These are phyloP conservation scores for Tapirus indicus DNA, from an alignment of 2,797 vertebrate species.

Conservation along the genomic window DNA sequence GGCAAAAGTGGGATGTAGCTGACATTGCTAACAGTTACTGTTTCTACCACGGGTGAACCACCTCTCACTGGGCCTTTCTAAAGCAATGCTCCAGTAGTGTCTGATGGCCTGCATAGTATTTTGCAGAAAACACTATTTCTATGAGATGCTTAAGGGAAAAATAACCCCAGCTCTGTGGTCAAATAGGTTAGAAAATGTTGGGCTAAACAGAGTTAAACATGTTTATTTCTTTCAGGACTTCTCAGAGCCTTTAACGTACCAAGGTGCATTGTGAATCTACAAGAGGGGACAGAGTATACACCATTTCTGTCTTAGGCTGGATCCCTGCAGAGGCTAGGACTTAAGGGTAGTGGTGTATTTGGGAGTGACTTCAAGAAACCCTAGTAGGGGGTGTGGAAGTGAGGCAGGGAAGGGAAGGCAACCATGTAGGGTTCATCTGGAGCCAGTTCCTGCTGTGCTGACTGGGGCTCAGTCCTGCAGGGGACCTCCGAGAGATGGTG, in stretches of 20 bases:
- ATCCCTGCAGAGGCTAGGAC: not conserved
- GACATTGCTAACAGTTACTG: not conserved
- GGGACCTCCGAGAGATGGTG: not conserved
- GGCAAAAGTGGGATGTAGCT: not conserved
- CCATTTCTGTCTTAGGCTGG: not conserved
- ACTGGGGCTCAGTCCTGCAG: too few relatives aligned
- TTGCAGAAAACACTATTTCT: constrained; percentile 1
- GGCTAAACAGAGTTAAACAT: not conserved
- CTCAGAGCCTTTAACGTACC: not conserved
- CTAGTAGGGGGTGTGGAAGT: not conserved
- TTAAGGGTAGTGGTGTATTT: not conserved
- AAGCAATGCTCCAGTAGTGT: not conserved
- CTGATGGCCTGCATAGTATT: not conserved
- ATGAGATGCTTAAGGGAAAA: not conserved
- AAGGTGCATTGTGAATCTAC: not conserved
- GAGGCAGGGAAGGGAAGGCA: not conserved
- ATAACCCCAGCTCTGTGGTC: not conserved
- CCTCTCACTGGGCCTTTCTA: not conserved
- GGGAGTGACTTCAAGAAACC: not conserved
- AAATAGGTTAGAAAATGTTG: constrained; percentile 18
- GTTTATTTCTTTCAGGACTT: not conserved
- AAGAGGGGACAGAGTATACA: not conserved
- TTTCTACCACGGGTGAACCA: not conserved
- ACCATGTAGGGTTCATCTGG: fast-evolving
- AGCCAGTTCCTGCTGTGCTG: not conserved